These are phyloP conservation scores for Triplophysa bombifrons DNA, from an alignment of 2,797 vertebrate species.

Conservation along the genomic window DNA sequence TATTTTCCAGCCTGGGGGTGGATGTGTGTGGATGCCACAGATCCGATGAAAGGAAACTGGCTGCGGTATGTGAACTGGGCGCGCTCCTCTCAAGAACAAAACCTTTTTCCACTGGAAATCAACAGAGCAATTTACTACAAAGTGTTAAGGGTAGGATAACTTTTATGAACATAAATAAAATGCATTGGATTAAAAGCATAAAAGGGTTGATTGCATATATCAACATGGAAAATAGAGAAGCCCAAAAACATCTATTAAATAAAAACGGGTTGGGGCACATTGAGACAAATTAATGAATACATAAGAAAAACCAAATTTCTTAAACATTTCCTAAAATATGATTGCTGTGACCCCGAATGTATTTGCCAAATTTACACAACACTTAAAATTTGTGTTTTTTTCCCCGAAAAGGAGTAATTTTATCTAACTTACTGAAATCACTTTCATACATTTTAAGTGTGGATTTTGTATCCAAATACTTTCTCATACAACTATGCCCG, in stretches of 20 bases:
- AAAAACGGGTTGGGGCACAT: not conserved
- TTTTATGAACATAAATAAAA: not conserved
- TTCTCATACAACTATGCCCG: not conserved
- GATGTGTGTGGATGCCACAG: constrained; percentile 95
- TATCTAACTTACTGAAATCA: not conserved
- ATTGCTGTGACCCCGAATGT: not conserved
- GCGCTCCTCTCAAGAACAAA: constrained; percentile 87
- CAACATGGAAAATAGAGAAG: too few species aligned
- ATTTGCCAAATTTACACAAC: not conserved
- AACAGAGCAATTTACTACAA: constrained; percentile 96
- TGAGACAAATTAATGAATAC: not conserved
- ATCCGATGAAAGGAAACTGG: constrained; percentile 93
- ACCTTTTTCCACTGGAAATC: constrained; percentile 92
- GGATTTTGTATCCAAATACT: not conserved
- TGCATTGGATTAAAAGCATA: not conserved
- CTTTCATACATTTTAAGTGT: not conserved
- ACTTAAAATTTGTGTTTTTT: not conserved
- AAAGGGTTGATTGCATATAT: too few species aligned
- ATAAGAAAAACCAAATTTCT: too few species aligned
- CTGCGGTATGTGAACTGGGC: constrained; percentile 94
- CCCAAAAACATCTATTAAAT: not conserved
- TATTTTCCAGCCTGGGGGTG: constrained; percentile 93
- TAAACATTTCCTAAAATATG: too few species aligned
- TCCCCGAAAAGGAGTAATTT: not conserved
- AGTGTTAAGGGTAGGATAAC: constrained; percentile 83